phyloP scores from a whole-genome alignment of 2,888 invertebrate species.

The Andrena flavipes region DNA sequence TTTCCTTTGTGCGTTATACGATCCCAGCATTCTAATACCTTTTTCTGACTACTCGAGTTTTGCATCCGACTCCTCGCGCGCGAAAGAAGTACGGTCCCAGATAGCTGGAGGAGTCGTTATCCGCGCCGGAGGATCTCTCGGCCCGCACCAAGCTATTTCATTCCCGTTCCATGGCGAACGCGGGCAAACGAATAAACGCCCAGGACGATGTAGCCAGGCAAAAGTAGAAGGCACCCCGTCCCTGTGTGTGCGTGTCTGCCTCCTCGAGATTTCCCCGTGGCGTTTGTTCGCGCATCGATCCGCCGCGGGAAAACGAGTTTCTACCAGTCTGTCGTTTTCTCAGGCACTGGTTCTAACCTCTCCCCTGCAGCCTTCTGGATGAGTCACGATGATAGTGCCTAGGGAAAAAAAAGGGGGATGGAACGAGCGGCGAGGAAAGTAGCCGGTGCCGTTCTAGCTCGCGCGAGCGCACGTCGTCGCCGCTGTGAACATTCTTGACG shows the following conservation, averaged over 20 bases:
- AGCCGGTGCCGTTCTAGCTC: constrained; percentile 4
- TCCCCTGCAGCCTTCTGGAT: constrained; percentile 57
- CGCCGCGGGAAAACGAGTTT: constrained; percentile 60
- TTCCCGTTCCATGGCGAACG: constrained; percentile 21
- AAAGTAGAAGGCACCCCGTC: neutral
- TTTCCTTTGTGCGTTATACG: too few relatives aligned
- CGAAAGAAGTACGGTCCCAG: neutral
- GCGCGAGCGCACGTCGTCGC: constrained; percentile 12
- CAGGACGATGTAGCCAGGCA: constrained; percentile 1
- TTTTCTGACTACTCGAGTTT: neutral
- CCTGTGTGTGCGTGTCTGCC: constrained; percentile 9
- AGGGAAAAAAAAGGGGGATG: constrained; percentile 70
- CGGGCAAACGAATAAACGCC: constrained; percentile 22
- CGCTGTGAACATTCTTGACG: constrained; percentile 33
- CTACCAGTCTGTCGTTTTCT: constrained; percentile 51
- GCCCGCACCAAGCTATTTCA: constrained; percentile 7
- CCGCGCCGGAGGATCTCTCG: constrained; percentile 10
- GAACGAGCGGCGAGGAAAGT: constrained; percentile 46
- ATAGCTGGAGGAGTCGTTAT: constrained; percentile 11
- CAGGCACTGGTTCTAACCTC: constrained; percentile 33
- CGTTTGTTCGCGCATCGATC: constrained; percentile 58
- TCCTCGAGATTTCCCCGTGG: constrained; percentile 48
- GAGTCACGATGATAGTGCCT: constrained; percentile 73
- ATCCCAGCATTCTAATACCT: too few relatives aligned
- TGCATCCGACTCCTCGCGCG: neutral